Conservation (phyloP, 2,113 vertebrate species). For the Coregonus clupeaformis region DNA sequence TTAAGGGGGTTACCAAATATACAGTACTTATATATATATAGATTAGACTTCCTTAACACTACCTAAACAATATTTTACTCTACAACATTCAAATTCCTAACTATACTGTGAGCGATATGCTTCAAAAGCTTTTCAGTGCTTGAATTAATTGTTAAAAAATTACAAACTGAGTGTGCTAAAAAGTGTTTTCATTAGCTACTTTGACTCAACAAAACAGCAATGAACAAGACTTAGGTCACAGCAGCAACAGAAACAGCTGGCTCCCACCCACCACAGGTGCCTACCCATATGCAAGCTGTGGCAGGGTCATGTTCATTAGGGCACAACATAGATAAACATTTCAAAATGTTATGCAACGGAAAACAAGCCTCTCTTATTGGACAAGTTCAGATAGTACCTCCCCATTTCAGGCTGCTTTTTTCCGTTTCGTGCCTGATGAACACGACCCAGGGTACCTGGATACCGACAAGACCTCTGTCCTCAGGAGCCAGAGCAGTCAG, state of each 20-base stretch:
- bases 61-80: not conserved
- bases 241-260: not conserved
- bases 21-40: no score
- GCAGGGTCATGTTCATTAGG: not conserved
- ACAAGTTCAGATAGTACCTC: no score
- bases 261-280: not conserved
- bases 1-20: not conserved
- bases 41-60: no score
- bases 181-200: conserved; percentile 2
- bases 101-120: not conserved
- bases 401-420: no score
- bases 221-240: not conserved
- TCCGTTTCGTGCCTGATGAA: not conserved
- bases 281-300: not conserved
- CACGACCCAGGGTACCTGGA: not conserved
- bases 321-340: no score
- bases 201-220: not conserved
- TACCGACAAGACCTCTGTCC: not conserved
- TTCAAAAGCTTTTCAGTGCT: not conserved
- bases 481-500: conserved; percentile 85
- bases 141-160: not conserved
- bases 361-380: no score
- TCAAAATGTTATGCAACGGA: no score
- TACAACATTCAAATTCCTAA: not conserved
- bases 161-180: not conserved